phyloP scores from a whole-genome alignment of 2,888 invertebrate genomes.

The Caenorhabditis becei region DNA sequence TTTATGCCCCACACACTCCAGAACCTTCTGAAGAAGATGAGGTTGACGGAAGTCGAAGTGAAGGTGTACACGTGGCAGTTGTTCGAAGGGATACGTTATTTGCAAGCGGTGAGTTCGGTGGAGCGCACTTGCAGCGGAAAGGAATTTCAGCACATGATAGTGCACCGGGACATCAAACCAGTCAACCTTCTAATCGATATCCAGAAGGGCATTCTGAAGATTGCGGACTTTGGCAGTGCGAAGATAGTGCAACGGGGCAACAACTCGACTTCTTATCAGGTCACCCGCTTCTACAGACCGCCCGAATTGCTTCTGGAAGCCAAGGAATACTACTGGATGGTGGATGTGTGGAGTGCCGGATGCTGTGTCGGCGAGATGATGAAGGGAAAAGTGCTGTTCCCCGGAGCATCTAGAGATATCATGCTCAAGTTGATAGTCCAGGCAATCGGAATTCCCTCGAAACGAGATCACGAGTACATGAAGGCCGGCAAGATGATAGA shows the following conservation, averaged over 20 bases:
- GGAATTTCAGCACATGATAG: conserved; percentile 61
- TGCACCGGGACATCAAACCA: conserved; percentile 69
- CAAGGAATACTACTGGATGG: conserved; percentile 64
- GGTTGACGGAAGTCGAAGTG: conserved; percentile 67
- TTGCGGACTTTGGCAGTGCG: conserved; percentile 76
- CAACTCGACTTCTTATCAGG: conserved; percentile 69
- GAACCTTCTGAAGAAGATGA: conserved; percentile 49
- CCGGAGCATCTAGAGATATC: conserved; percentile 62
- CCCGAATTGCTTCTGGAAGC: conserved; percentile 75
- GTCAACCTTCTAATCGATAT: conserved; percentile 73
- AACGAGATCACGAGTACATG: conserved; percentile 59
- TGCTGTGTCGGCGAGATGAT: conserved; percentile 76
- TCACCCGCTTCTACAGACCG: conserved; percentile 64
- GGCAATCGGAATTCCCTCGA: conserved; percentile 55
- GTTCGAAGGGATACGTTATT: conserved; percentile 73
- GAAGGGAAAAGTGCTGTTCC: conserved; percentile 68
- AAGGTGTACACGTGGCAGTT: conserved; percentile 78
- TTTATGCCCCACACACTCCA: conserved; percentile 69
- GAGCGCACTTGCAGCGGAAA: not conserved
- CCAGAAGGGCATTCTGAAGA: conserved; percentile 68
- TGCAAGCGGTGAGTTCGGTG: conserved; percentile 54
- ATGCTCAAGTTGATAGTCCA: conserved; percentile 63
- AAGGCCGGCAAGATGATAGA: conserved; percentile 45
- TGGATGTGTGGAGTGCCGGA: conserved; percentile 75
- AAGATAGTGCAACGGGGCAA: conserved; percentile 66